A percentile compares a stretch with the other conserved stretches of the same genome.
These are phyloP conservation scores for Coptotermes formosanus DNA, from an alignment of 1,140 invertebrate species.

Conservation along the genomic window DNA sequence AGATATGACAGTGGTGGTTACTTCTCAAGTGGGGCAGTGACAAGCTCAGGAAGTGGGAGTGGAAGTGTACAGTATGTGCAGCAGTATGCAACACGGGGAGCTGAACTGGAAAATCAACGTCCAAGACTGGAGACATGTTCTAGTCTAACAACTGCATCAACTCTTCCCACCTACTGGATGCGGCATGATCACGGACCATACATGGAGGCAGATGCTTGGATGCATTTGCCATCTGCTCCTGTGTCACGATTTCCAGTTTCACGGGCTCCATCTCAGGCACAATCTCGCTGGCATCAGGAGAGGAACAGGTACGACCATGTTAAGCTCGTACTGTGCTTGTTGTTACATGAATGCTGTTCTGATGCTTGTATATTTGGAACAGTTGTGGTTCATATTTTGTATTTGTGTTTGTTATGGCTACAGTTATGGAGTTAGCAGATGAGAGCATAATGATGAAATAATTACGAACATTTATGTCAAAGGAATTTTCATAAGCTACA, in stretches of 20 bases:
- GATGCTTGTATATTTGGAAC: no score
- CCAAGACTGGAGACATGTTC: not conserved
- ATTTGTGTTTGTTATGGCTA: no score
- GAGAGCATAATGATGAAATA: no score
- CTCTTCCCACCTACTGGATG: constrained; percentile 43
- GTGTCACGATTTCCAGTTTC: not conserved
- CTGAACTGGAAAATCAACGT: not conserved
- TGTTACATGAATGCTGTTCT: no score
- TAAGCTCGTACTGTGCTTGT: no score
- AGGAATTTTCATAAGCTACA: no score
- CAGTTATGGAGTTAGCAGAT: no score
- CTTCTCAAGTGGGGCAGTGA: not conserved
- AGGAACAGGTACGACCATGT: not conserved
- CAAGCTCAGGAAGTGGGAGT: not conserved
- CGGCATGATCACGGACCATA: constrained; percentile 32
- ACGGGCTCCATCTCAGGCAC: not conserved
- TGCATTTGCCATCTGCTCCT: not conserved
- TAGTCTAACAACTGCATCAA: not conserved
- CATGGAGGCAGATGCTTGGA: not conserved
- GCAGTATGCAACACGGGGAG: not conserved
- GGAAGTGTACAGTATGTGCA: not conserved
- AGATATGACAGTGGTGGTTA: not conserved
- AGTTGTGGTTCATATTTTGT: no score
- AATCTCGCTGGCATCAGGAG: not conserved
- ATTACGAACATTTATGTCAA: no score